Percentiles rank a stretch among this genome's conserved stretches.
phyloP scores from a whole-genome alignment of 2,797 vertebrate species.

The Aulostomus chinensis region DNA sequence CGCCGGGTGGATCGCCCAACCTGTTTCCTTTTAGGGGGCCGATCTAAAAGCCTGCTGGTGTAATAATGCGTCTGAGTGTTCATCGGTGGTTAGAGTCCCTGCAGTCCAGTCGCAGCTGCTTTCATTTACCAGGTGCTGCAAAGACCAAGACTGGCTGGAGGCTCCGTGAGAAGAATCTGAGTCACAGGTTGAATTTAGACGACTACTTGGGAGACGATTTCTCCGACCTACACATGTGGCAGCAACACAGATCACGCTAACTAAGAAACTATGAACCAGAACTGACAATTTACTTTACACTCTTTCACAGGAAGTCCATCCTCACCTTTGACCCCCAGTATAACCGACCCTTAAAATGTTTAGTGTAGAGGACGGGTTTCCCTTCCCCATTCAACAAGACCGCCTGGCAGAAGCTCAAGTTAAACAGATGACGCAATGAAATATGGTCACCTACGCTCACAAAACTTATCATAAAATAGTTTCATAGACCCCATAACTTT shows the following conservation, averaged over 20 bases:
- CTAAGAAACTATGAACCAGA: slow-evolving; percentile 29
- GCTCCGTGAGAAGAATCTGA: slow-evolving; percentile 22
- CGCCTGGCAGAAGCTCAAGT: slow-evolving; percentile 3
- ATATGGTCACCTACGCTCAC: slow-evolving; percentile 10
- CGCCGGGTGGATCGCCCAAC: slow-evolving; percentile 15
- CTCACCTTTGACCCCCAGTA: slow-evolving; percentile 28
- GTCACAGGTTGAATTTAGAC: slow-evolving; percentile 40
- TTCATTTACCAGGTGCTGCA: slow-evolving; percentile 66
- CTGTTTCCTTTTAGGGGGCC: slow-evolving; percentile 51
- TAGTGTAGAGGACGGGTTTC: slow-evolving; percentile 8
- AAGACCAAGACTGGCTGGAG: slow-evolving; percentile 22
- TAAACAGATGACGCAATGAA: slow-evolving; percentile 29
- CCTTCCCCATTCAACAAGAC: neutral
- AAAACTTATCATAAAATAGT: slow-evolving; percentile 15
- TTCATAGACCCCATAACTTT: slow-evolving; percentile 23
- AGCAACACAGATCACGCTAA: slow-evolving; percentile 1
- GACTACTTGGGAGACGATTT: neutral
- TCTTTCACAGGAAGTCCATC: slow-evolving; percentile 23
- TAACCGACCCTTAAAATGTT: slow-evolving; percentile 15
- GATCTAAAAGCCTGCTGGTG: slow-evolving; percentile 55
- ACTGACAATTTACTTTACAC: slow-evolving; percentile 45
- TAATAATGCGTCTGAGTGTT: slow-evolving; percentile 42
- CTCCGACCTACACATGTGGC: slow-evolving; percentile 30
- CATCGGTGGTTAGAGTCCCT: slow-evolving; percentile 37
- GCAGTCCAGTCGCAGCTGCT: slow-evolving; percentile 58